phyloP scores from a whole-genome alignment of 2,797 vertebrate genomes.

The Florisuga fusca region DNA sequence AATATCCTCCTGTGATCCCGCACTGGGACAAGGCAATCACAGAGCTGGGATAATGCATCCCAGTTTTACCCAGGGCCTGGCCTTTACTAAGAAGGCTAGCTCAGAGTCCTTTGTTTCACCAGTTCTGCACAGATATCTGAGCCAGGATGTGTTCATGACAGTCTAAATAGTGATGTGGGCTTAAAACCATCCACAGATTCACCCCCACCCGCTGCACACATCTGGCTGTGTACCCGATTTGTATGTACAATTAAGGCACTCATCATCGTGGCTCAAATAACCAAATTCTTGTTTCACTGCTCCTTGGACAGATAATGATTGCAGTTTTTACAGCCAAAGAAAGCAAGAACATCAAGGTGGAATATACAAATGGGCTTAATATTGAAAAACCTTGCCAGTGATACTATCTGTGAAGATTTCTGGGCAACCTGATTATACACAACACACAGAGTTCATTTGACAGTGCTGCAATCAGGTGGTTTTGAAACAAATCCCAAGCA shows the following conservation, averaged over 20 bases:
- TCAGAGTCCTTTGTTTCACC: conserved; percentile 50
- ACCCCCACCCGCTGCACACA: background rate
- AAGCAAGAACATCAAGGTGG: conserved; percentile 21
- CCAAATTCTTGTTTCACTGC: background rate
- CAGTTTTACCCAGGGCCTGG: conserved; percentile 33
- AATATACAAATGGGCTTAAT: background rate
- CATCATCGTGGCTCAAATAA: background rate
- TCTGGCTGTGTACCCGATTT: conserved; percentile 38
- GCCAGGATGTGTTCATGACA: background rate
- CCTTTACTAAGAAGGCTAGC: conserved; percentile 2
- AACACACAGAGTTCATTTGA: background rate
- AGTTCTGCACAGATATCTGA: background rate
- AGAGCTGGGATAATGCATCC: conserved; percentile 43
- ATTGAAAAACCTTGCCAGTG: background rate
- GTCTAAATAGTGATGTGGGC: conserved; percentile 14
- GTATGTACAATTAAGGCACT: background rate
- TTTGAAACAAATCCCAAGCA: background rate
- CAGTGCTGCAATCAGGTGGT: background rate
- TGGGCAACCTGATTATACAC: background rate
- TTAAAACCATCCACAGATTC: conserved; percentile 4
- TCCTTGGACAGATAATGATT: conserved; percentile 11
- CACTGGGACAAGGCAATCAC: conserved; percentile 44
- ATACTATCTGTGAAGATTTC: background rate
- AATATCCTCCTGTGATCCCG: conserved; percentile 48
- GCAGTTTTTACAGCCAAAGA: background rate